These are phyloP conservation scores for Anolis sagrei DNA, from an alignment of 2,113 vertebrate species.

Conservation along the genomic window DNA sequence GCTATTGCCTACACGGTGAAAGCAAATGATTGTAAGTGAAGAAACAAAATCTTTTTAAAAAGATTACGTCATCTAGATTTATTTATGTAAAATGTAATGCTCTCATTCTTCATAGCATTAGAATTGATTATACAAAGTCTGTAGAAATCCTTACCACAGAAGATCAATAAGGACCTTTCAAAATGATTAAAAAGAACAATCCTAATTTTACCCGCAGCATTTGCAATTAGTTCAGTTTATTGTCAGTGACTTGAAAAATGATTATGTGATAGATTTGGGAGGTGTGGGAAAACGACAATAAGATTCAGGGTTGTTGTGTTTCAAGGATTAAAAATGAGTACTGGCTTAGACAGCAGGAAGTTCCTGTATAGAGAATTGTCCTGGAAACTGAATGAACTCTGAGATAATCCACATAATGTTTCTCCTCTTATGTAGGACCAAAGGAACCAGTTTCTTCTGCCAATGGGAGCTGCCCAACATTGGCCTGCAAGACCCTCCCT, in stretches of 20 bases:
- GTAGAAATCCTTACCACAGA: background rate
- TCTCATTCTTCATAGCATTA: background rate
- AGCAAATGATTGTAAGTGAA: too few species aligned
- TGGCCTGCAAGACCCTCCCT: constrained; percentile 87
- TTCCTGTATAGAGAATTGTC: background rate
- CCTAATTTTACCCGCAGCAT: background rate
- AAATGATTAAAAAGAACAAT: background rate
- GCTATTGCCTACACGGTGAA: background rate
- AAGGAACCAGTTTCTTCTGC: constrained; percentile 80
- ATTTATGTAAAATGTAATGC: background rate
- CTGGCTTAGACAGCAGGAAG: background rate
- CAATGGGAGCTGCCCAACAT: constrained; percentile 80
- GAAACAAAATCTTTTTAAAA: too few species aligned
- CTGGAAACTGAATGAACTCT: background rate
- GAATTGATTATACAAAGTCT: background rate
- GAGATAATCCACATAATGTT: constrained; percentile 19
- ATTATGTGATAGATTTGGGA: background rate
- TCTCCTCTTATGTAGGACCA: constrained; percentile 74
- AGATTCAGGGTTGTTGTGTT: background rate
- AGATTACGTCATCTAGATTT: background rate
- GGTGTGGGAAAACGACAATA: background rate
- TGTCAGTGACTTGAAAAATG: background rate
- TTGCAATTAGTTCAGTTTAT: background rate
- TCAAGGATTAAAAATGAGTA: background rate
- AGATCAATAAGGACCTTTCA: background rate